phyloP scores from a whole-genome alignment of 2,113 vertebrate species.

The Salvelinus alpinus region DNA sequence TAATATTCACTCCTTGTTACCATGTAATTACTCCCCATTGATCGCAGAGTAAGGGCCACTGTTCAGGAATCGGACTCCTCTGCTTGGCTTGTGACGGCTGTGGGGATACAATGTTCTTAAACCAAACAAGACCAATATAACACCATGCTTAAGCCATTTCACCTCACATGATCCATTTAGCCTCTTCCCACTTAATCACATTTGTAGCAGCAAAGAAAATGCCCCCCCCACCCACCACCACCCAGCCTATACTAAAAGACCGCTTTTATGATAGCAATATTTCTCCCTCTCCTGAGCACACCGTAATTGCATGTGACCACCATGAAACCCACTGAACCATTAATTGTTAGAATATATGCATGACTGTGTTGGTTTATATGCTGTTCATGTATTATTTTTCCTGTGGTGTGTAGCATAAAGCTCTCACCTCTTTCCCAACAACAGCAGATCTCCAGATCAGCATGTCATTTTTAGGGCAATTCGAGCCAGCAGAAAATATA shows the following conservation, averaged over 20 bases:
- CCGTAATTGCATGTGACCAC: too few relatives aligned
- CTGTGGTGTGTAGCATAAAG: background rate
- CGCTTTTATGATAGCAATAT: slow-evolving; percentile 6
- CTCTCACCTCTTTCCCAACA: background rate
- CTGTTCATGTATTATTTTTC: background rate
- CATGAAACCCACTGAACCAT: too few relatives aligned
- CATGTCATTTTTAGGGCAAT: background rate
- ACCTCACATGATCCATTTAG: background rate
- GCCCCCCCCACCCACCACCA: too few relatives aligned
- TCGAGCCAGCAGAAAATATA: background rate
- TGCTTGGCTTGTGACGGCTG: slow-evolving; percentile 4
- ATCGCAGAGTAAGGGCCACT: slow-evolving; percentile 22
- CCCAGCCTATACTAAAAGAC: background rate
- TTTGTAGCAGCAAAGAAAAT: background rate
- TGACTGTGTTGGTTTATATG: background rate
- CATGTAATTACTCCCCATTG: slow-evolving; percentile 37
- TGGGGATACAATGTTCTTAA: slow-evolving; percentile 21
- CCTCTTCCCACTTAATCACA: background rate
- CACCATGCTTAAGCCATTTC: background rate
- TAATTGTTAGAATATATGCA: background rate
- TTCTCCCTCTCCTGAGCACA: background rate
- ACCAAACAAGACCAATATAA: background rate
- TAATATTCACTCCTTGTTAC: slow-evolving; percentile 33
- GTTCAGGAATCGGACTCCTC: slow-evolving; percentile 11
- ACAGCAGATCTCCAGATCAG: background rate